Percentiles rank a stretch among this genome's conserved stretches.
Evolutionary conservation across 1,140 invertebrate species (phyloP).

Genomic region (Aphidius gifuensis): DNA sequence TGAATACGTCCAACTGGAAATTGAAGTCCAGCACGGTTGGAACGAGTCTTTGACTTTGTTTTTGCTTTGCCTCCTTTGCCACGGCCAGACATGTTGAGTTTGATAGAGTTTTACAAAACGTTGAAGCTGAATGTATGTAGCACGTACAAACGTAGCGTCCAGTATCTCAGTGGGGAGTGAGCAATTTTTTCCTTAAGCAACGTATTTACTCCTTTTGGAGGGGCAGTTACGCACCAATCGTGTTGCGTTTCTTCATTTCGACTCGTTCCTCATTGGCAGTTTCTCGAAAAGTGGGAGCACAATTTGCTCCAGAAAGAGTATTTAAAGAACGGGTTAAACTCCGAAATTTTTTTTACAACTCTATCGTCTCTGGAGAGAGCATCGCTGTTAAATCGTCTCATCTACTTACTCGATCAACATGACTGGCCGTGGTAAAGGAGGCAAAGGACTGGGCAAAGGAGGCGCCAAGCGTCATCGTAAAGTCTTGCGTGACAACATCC

Average conservation of each 20-base stretch:
- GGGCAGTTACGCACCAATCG: neutral
- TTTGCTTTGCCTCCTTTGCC: conserved; percentile 1
- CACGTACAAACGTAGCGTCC: neutral
- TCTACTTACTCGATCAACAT: neutral
- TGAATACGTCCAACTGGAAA: conserved; percentile 5
- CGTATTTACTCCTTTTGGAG: neutral
- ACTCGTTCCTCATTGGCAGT: neutral
- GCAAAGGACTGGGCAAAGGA: conserved; percentile 9
- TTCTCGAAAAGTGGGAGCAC: neutral
- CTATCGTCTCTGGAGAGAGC: neutral
- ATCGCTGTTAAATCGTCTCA: neutral
- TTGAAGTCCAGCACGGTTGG: neutral
- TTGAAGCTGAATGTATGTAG: neutral
- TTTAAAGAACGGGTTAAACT: neutral
- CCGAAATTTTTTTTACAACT: neutral
- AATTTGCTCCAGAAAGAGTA: neutral
- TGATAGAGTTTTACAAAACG: neutral
- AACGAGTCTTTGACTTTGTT: neutral
- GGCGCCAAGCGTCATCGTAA: conserved; percentile 9
- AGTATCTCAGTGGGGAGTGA: neutral
- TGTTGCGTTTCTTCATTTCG: neutral
- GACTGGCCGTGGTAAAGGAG: conserved; percentile 7
- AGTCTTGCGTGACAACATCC: conserved; percentile 6
- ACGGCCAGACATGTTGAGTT: neutral
- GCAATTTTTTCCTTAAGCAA: neutral